A percentile compares a stretch with the other conserved stretches of the same genome.
Evolutionary conservation across 2,113 vertebrate genomes (phyloP).

Genomic region (Scomber colias): DNA sequence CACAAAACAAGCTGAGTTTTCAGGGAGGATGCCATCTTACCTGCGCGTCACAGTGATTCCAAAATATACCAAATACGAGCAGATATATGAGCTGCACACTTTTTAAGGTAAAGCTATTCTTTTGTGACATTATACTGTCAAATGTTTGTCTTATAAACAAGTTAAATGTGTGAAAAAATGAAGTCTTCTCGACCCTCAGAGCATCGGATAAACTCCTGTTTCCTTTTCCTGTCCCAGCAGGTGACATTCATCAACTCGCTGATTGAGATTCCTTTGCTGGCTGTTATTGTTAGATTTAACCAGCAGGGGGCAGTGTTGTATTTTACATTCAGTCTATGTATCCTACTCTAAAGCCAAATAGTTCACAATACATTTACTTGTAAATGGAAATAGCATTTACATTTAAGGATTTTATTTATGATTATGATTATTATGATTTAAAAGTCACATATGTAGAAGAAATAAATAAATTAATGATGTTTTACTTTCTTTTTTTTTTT

Average conservation of each 20-base stretch:
- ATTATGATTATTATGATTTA: too few species aligned
- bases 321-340: too few species aligned
- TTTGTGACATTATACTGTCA: conserved; percentile 45
- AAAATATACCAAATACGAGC: conserved; percentile 26
- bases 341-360: too few species aligned
- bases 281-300: not conserved
- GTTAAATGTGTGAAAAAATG: not conserved
- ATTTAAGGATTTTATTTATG: too few species aligned
- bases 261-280: conserved; percentile 44
- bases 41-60: conserved; percentile 39
- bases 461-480: too few species aligned
- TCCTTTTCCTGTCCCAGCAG: conserved; percentile 43
- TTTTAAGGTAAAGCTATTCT: not conserved
- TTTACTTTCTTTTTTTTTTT: too few species aligned
- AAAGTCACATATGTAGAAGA: too few species aligned
- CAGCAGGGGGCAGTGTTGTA: conserved; percentile 43
- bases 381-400: too few species aligned
- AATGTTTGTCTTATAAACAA: conserved; percentile 19
- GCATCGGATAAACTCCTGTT: conserved; percentile 22
- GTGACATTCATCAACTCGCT: conserved; percentile 61
- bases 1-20: not conserved
- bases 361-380: too few species aligned
- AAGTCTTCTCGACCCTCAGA: not conserved
- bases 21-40: conserved; percentile 31
- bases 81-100: conserved; percentile 31